Evolutionary conservation across 1,140 invertebrate genomes (phyloP).

Genomic region (Lineus longissimus): DNA sequence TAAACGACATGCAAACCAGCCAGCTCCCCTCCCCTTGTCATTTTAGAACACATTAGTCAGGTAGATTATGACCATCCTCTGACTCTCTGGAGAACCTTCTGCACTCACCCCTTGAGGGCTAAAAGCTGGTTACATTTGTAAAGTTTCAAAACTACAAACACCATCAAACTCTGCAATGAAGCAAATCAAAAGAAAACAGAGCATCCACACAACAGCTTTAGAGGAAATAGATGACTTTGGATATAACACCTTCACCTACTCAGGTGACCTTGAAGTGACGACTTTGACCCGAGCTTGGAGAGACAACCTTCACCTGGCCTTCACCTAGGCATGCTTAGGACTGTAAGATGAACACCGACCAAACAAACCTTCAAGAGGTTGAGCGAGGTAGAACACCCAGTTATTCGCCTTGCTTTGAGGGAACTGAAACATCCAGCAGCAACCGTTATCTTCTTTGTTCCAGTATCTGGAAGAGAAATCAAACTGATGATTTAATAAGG

Average conservation of each 20-base stretch:
- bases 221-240: constrained; percentile 1
- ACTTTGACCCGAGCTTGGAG: background rate
- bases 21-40: too few relatives aligned
- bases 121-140: too few relatives aligned
- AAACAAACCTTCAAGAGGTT: constrained; percentile 41
- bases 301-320: too few relatives aligned
- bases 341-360: constrained; percentile 1
- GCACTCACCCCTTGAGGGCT: too few relatives aligned
- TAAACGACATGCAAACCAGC: too few relatives aligned
- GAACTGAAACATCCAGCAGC: constrained; percentile 45
- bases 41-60: too few relatives aligned
- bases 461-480: constrained; percentile 29
- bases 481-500: background rate
- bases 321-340: background rate
- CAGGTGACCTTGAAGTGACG: background rate
- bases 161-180: too few relatives aligned
- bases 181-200: too few relatives aligned
- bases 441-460: constrained; percentile 46
- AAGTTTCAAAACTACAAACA: too few relatives aligned
- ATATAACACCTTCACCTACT: background rate
- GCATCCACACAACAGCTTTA: too few relatives aligned
- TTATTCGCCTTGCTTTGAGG: constrained; percentile 23
- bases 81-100: too few relatives aligned
- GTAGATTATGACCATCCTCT: too few relatives aligned
- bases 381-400: constrained; percentile 39